A percentile compares a stretch with the other conserved stretches of the same genome.
Conservation (phyloP, 2,113 vertebrate genomes). For the Rhabdornis inornatus region DNA sequence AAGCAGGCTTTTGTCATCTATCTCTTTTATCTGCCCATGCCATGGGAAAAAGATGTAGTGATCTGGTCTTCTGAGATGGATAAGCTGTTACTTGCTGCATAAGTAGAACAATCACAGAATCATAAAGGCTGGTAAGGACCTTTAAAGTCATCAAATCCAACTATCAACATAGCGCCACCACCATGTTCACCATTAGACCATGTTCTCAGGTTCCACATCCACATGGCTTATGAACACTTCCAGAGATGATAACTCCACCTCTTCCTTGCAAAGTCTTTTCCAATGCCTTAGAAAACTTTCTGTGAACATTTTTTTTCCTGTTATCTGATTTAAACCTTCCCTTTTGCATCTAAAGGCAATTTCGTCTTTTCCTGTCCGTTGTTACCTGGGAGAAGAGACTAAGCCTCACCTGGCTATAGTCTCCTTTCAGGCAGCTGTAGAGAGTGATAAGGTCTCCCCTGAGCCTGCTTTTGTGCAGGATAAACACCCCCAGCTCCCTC, state of each 20-base stretch:
- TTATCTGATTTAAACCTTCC: neutral
- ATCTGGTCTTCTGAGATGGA: neutral
- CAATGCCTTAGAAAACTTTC: neutral
- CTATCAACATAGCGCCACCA: neutral
- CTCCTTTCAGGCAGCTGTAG: neutral
- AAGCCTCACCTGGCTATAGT: rapidly evolving
- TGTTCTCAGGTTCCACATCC: neutral
- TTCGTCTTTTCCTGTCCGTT: neutral
- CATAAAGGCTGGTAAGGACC: neutral
- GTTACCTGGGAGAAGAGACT: neutral
- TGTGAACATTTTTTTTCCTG: too few relatives aligned
- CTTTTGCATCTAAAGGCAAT: neutral
- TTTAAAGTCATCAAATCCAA: neutral
- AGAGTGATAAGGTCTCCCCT: too few relatives aligned
- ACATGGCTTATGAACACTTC: neutral
- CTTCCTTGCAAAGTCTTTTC: neutral
- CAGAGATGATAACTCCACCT: neutral
- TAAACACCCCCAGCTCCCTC: neutral
- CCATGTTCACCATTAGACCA: neutral
- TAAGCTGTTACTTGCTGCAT: neutral
- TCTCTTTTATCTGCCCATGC: neutral
- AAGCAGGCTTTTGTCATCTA: neutral
- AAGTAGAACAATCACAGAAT: neutral
- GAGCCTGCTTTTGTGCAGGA: neutral
- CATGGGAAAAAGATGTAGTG: neutral